Conservation (phyloP, 2,113 vertebrate genomes). For the Guaruba guarouba region DNA sequence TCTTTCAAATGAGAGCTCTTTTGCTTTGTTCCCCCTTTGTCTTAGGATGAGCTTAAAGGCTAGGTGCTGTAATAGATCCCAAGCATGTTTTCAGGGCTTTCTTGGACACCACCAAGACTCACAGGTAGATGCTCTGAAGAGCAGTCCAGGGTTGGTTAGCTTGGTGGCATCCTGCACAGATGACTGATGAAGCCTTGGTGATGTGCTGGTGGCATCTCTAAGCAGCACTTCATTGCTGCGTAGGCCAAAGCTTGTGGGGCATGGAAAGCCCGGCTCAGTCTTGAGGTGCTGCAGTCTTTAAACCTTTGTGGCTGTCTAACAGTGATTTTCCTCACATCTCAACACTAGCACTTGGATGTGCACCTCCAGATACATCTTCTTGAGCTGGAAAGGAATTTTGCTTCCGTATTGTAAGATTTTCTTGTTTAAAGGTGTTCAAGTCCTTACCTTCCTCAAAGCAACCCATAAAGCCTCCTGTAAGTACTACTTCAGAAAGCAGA, state of each 20-base stretch:
- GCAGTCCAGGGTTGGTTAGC: no score
- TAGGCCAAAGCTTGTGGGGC: neutral
- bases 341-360: neutral
- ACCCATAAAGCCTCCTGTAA: neutral
- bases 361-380: neutral
- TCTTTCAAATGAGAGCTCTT: neutral
- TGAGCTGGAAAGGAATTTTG: neutral
- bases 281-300: neutral
- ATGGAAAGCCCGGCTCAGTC: neutral
- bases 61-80: neutral
- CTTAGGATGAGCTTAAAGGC: neutral
- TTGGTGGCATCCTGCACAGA: neutral
- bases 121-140: neutral
- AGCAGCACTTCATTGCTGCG: neutral
- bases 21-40: neutral
- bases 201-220: neutral
- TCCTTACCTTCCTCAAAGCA: neutral
- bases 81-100: neutral
- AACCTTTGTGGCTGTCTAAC: neutral
- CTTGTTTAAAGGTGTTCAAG: neutral
- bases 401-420: neutral
- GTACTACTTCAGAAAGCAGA: neutral
- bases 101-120: neutral
- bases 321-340: neutral
- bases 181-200: fast-evolving